These are phyloP conservation scores for Physocephala rufipes DNA, from an alignment of 2,888 invertebrate species.

Conservation along the genomic window DNA sequence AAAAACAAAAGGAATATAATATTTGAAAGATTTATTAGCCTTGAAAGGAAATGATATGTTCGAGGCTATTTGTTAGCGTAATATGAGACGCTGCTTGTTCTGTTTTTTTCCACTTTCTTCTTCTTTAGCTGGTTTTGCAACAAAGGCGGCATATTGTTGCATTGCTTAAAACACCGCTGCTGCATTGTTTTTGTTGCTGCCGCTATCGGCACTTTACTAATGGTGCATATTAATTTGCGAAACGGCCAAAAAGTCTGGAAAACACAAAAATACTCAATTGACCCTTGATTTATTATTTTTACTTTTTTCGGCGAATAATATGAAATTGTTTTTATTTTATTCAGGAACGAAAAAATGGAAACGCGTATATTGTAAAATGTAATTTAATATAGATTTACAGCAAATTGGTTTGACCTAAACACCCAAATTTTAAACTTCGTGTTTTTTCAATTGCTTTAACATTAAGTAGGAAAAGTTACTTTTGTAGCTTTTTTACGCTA, in stretches of 20 bases:
- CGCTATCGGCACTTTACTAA: conserved; percentile 27
- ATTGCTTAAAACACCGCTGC: background rate
- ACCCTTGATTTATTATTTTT: background rate
- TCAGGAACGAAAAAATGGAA: too few species aligned
- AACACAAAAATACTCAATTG: background rate
- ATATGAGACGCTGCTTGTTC: conserved; percentile 17
- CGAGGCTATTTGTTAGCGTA: conserved; percentile 31
- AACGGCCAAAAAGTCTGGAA: background rate
- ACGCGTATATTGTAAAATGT: too few species aligned
- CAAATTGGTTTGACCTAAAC: too few species aligned
- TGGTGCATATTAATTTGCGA: conserved; percentile 31
- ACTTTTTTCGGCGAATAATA: background rate
- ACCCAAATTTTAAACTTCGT: too few species aligned
- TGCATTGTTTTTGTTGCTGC: conserved; percentile 1
- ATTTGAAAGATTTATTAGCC: conserved; percentile 50
- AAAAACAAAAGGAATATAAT: conserved; percentile 33
- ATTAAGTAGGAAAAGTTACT: too few species aligned
- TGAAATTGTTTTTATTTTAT: too few species aligned
- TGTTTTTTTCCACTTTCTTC: conserved; percentile 29
- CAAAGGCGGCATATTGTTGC: background rate
- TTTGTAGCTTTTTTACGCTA: too few species aligned
- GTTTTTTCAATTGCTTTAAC: too few species aligned
- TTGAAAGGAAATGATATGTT: conserved; percentile 46
- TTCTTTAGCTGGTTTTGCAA: conserved; percentile 31
- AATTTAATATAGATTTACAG: too few species aligned